Evolutionary conservation across 2,113 vertebrate genomes (phyloP), one percentile per base, ranked within the genome.

Genomic region (Sisor rabdophorus): DNA sequence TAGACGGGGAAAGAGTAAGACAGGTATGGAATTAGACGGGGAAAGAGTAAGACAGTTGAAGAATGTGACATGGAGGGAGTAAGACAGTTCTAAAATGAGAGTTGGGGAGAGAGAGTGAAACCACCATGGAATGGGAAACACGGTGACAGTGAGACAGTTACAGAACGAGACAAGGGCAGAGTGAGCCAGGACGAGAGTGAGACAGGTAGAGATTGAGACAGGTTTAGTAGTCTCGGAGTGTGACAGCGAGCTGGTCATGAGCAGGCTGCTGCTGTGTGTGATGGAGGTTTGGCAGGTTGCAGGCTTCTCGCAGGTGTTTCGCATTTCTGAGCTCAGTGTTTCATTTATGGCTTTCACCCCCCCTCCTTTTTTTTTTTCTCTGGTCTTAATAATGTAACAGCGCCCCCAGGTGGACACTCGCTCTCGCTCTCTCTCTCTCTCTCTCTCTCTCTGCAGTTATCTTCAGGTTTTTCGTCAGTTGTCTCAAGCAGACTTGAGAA

Each of bases 261-360:
- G 75, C 68, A 64, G 52, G 44, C 40, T 58, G 67, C 58, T 83
- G 79, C 79, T 74, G 75, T 83, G 77, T 81, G 79, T 81, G 79
- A 81, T 81, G 70, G 75, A 75, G 59, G 73, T 54, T 67, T 80
- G 79, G 78, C 81, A 59, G 65, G 40, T 56, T 76, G 24, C 82
- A 74, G 56, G 75, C 40, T 80, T 77, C 58, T 78, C 50, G 63
- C 80, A 84, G 82, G 82, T 84, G 84, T 79, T 80, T 81, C 48
- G 32, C 60, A 77, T 80, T 71, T 82, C 75, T 76, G 63, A 11
- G 20, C 44, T 13, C 74, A 53, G 64, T 76, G 67, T 79, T 79
- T 81, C 76, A 56, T 85, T 83, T 78, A 85, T 80, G 76, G 75
- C 75, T 80, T 76, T 73, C 80, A 56, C 50, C 71, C 68, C 7